phyloP scores from a whole-genome alignment of 1,140 invertebrate genomes.

The Conus ventricosus region DNA sequence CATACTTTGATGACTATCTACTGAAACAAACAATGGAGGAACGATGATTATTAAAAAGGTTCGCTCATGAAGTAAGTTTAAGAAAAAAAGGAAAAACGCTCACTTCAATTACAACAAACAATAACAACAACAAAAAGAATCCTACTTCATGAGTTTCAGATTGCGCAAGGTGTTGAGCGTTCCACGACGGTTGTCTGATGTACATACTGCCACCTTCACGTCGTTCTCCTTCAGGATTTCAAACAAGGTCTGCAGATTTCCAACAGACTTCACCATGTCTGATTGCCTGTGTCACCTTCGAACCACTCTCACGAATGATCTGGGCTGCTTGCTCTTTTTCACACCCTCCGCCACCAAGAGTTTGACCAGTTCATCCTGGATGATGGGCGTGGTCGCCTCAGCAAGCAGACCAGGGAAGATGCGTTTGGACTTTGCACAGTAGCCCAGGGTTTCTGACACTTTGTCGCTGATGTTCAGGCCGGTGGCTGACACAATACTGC shows the following conservation, averaged over 20 bases:
- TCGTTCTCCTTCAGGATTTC: conserved; percentile 70
- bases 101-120: neutral
- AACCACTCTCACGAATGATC: conserved; percentile 61
- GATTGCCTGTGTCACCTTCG: conserved; percentile 58
- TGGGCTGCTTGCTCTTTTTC: conserved; percentile 45
- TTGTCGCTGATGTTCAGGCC: conserved; percentile 66
- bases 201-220: conserved; percentile 76
- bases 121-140: conserved; percentile 42
- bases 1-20: no score
- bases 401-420: conserved; percentile 75
- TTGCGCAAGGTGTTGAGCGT: conserved; percentile 69
- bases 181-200: conserved; percentile 73
- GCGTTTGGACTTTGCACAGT: conserved; percentile 63
- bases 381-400: conserved; percentile 72
- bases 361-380: conserved; percentile 65
- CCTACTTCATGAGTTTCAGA: conserved; percentile 63
- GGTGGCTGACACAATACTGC: conserved; percentile 61
- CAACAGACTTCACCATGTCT: conserved; percentile 69
- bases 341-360: conserved; percentile 72
- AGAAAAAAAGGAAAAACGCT: no score
- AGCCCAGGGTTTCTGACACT: conserved; percentile 74
- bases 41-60: no score
- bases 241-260: conserved; percentile 73
- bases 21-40: no score
- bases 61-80: no score